Conservation (phyloP, 2,113 vertebrate genomes). For the Colossoma macropomum region DNA sequence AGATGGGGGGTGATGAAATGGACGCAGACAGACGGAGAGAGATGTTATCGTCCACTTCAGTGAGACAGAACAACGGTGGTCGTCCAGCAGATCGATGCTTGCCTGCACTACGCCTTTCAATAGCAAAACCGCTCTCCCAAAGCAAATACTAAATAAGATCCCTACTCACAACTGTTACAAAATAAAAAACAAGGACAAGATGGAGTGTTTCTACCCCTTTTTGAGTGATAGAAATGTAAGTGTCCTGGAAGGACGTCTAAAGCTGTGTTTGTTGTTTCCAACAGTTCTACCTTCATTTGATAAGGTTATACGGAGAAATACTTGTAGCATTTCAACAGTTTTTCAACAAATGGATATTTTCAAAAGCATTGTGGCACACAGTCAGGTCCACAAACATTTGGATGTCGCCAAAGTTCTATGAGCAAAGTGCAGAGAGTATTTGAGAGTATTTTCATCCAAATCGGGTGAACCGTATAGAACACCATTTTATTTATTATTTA, state of each 20-base stretch:
- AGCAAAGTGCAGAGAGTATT: no score
- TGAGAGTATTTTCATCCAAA: no score
- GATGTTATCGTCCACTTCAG: constrained; percentile 41
- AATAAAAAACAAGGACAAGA: neutral
- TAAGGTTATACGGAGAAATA: neutral
- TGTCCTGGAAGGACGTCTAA: neutral
- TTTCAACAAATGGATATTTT: neutral
- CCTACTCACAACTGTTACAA: neutral
- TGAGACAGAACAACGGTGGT: neutral
- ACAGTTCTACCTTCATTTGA: neutral
- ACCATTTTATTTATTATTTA: no score
- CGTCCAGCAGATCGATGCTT: neutral
- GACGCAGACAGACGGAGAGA: constrained; percentile 15
- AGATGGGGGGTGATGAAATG: neutral
- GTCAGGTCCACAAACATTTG: no score
- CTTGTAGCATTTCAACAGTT: neutral
- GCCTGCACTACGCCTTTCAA: neutral
- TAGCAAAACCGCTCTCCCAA: neutral
- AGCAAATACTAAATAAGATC: constrained; percentile 7
- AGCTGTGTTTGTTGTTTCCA: neutral
- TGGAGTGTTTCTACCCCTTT: neutral
- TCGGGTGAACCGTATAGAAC: no score
- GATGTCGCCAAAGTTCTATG: no score
- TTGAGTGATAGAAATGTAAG: neutral
- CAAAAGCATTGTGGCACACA: neutral